Percentiles rank a stretch among this genome's conserved stretches.
Evolutionary conservation across 2,797 vertebrate species (phyloP).

Genomic region (Allenopithecus nigroviridis): DNA sequence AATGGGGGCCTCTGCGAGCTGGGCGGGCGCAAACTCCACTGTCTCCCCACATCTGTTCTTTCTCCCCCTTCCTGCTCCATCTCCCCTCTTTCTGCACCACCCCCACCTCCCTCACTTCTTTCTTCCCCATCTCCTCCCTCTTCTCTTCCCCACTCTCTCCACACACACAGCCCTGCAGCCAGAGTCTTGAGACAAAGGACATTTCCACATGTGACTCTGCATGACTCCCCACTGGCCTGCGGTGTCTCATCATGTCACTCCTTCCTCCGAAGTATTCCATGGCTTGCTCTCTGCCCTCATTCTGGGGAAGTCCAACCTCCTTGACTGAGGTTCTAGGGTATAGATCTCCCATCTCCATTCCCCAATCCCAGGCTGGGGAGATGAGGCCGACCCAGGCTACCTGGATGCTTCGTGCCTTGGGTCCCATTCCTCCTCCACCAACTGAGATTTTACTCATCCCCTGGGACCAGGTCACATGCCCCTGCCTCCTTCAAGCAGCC

Average conservation of each 20-base stretch:
- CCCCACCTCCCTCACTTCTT: no score
- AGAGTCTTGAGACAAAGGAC: neutral
- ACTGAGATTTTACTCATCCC: neutral
- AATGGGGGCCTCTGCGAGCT: neutral
- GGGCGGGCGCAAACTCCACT: neutral
- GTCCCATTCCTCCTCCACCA: no score
- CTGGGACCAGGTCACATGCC: neutral
- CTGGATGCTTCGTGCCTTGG: fast-evolving
- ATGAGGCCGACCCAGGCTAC: no score
- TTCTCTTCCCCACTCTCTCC: no score
- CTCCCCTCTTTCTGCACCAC: neutral
- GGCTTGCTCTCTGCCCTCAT: neutral
- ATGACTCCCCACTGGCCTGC: neutral
- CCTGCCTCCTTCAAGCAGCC: fast-evolving
- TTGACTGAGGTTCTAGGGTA: neutral
- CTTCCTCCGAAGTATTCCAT: neutral
- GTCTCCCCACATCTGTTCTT: neutral
- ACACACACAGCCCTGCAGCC: neutral
- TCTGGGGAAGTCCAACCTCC: neutral
- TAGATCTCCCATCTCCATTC: neutral
- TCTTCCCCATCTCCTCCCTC: neutral
- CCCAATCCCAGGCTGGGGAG: neutral
- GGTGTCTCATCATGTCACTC: neutral
- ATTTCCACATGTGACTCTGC: neutral
- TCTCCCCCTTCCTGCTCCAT: neutral